Conservation (phyloP, 2,888 invertebrate genomes). For the Trachelus troglodyta region DNA sequence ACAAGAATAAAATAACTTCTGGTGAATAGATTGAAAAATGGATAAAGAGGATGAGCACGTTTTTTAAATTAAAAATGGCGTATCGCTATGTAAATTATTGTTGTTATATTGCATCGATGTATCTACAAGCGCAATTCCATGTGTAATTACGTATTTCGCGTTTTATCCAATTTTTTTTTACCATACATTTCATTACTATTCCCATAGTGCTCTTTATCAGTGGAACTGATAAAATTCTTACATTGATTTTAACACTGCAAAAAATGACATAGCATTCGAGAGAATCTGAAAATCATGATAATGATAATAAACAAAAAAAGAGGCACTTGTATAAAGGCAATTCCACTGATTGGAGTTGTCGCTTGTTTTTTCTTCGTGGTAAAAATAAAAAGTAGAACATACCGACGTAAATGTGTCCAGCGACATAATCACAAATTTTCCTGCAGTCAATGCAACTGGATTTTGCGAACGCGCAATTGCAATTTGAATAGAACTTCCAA, state of each 20-base stretch:
- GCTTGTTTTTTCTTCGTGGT: neutral
- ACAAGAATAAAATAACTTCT: neutral
- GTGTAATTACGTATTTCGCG: neutral
- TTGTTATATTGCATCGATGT: neutral
- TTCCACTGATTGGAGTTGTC: neutral
- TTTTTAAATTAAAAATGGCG: neutral
- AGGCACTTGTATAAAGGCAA: no score
- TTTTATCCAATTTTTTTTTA: neutral
- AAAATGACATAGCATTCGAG: neutral
- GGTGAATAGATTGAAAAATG: neutral
- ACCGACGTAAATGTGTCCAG: slow-evolving; percentile 27
- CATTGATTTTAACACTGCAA: no score
- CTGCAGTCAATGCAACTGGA: slow-evolving; percentile 23
- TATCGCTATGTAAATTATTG: neutral
- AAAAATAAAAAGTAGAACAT: neutral
- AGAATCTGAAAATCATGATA: neutral
- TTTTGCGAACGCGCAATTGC: slow-evolving; percentile 24
- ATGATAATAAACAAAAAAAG: no score
- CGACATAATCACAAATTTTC: slow-evolving; percentile 19
- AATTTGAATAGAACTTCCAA: slow-evolving; percentile 16
- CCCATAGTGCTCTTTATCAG: neutral
- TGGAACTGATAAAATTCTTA: neutral
- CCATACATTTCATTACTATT: neutral
- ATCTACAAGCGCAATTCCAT: neutral
- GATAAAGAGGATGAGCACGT: neutral